Base-by-base conservation (phyloP, 1,140 invertebrate genomes). In the Hylaeus volcanicus region DNA sequence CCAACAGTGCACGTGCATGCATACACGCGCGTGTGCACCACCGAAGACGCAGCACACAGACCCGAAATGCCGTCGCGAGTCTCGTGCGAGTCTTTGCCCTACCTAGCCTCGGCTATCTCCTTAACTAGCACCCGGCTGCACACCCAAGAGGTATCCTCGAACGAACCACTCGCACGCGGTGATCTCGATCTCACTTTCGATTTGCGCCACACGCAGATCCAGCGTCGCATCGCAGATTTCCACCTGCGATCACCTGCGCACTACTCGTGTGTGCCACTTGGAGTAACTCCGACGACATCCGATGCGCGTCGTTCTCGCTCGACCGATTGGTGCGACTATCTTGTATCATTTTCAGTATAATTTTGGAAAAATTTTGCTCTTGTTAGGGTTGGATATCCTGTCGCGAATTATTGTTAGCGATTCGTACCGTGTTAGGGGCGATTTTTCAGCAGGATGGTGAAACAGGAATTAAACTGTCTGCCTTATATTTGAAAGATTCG, bases 111-210 rank as follows among this genome's bases (percentile, higher is more conserved):
- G 66, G 11, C 77, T 84, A 76, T 80, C 82, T 75, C 83, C 76
- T 84, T 85, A 84, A 84, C 9, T 26, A 58, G 69, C 45, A 53
- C 15, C 60, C 37, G 8, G 6, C 12, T 26, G 37, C 56, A 41
- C 43, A 9, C 12, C 2, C 41, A 11, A 9, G 6, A 6, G 51
- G 8, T 6, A 51, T 2, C 6, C 51, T 51, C 51, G 2, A 6
- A 9, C 51, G 6, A 51, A 43, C 26, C 26, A 6, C 15, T 5
- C 56, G 43, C 8, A 11, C 51, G 9, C 51, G 51, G 15, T 58
- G 74, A 72, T 86, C 83, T 65, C 79, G 79, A 82, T 86, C 85
- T 86, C 84, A 83, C 85, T 86, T 86, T 86, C 85, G 80, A 86
- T 86, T 69, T 39, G 72, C 72, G 55, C 71, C 60, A 39, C 60